These are phyloP conservation scores for Tachysurus fulvidraco DNA, from an alignment of 2,113 vertebrate species.

Conservation along the genomic window DNA sequence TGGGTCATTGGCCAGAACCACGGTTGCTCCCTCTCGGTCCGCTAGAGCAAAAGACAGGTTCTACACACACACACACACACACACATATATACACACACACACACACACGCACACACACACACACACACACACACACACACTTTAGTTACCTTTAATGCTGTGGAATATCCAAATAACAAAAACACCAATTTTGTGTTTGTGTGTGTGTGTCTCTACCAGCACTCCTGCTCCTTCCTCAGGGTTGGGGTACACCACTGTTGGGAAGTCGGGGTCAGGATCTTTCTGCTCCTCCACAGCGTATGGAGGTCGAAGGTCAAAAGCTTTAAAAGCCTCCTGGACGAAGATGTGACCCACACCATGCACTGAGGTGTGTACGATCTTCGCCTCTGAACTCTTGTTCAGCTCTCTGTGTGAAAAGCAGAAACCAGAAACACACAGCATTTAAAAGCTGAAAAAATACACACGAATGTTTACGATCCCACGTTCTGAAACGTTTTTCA, in stretches of 20 bases:
- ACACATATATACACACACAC: constrained; percentile 41
- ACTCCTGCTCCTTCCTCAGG: constrained; percentile 97
- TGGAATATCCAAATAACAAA: too few relatives aligned
- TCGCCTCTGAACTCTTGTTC: constrained; percentile 83
- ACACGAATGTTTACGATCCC: neutral
- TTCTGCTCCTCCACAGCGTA: constrained; percentile 92
- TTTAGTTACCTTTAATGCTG: too few relatives aligned
- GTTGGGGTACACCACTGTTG: constrained; percentile 95
- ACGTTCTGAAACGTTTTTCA: too few relatives aligned
- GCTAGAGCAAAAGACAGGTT: constrained; percentile 91
- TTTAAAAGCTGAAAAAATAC: too few relatives aligned
- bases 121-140: constrained; percentile 40
- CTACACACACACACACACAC: constrained; percentile 70
- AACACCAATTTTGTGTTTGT: constrained; percentile 15
- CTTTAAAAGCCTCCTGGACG: constrained; percentile 87
- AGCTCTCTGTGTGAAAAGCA: constrained; percentile 45
- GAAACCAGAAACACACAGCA: neutral
- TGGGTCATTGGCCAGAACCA: constrained; percentile 93
- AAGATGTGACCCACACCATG: constrained; percentile 92
- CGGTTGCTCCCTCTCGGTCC: constrained; percentile 82
- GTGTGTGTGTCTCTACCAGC: constrained; percentile 74
- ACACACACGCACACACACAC: constrained; percentile 43
- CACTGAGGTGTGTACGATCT: constrained; percentile 94
- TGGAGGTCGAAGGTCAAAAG: constrained; percentile 88
- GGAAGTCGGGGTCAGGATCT: constrained; percentile 92